These are phyloP conservation scores for Bolborhynchus lineola DNA, from an alignment of 2,113 vertebrate genomes.

Conservation along the genomic window DNA sequence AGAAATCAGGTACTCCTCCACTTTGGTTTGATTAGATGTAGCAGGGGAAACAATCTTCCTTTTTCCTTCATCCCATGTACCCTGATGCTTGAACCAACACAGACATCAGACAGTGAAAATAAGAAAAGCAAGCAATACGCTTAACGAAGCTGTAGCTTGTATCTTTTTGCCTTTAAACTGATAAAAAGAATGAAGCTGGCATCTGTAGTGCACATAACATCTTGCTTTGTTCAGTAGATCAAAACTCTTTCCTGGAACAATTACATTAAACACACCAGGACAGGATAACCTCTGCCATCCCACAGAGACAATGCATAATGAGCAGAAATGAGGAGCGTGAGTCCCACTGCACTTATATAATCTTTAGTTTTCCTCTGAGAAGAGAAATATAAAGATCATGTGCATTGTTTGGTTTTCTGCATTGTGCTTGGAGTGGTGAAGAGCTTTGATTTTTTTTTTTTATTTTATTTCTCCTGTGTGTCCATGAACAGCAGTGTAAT, in stretches of 20 bases:
- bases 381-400: neutral
- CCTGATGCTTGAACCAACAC: neutral
- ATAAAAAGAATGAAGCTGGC: neutral
- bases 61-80: neutral
- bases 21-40: neutral
- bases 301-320: neutral
- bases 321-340: neutral
- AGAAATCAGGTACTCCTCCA: neutral
- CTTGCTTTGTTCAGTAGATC: neutral
- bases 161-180: neutral
- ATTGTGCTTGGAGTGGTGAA: neutral
- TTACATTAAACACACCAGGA: neutral
- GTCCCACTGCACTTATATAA: neutral
- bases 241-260: neutral
- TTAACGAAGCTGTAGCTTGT: neutral
- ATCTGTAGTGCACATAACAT: neutral
- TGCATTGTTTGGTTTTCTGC: neutral
- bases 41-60: neutral
- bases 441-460: neutral
- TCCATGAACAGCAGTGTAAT: neutral
- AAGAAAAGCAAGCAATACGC: neutral
- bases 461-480: neutral
- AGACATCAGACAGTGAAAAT: neutral
- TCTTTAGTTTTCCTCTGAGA: neutral
- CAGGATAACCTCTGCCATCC: neutral